Evolutionary conservation across 2,797 vertebrate species (phyloP), one percentile per base, ranked within the genome.

Genomic region (Falco novaeseelandiae): DNA sequence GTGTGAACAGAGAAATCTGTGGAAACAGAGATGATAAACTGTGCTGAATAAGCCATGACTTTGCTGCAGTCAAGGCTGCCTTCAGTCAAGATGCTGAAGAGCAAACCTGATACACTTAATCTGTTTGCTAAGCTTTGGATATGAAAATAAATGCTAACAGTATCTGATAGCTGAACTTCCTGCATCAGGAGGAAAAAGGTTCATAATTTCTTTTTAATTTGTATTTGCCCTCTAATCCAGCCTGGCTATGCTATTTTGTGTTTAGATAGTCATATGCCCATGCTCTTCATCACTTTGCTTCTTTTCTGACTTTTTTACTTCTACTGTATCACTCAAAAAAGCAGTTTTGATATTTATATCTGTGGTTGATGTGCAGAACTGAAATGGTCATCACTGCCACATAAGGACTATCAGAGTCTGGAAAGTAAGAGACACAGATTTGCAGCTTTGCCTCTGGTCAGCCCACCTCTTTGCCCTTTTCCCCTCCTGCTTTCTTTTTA

Each of bases 401-500:
- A n/a, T 32, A 23, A 67, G 57, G 42, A 23, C 14, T 61, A 1
- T 57, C 8, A 61, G 21, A 85, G 9, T 4, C 52, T 85, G n/a
- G 30, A 81, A 86, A 51, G 14, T 15, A 54, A 82, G 15, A 81
- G 22, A 65, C 8, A 36, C 12, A 62, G 48, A 77, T 52, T 36
- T 46, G 26, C 25, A 87, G 14, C 6, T 90, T 81, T 1, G 0
- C 4, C 30, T 16, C 27, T 74, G 20, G n/a, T 27, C 32, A 86
- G 4, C 29, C 14, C 1, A 2, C 3, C 1, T 4, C 10, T 5
- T 27, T 2, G 1, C 12, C 3, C 3, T 21, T 34, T 61, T 63
- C 67, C 15, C 6, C 0, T 8, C 12, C 12, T n/a, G 4, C 8
- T 88, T 62, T 77, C 2, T 63, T 86, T 66, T 44, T 49, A 42